These are phyloP conservation scores for Numida meleagris DNA, from an alignment of 2,113 vertebrate genomes.

Conservation along the genomic window DNA sequence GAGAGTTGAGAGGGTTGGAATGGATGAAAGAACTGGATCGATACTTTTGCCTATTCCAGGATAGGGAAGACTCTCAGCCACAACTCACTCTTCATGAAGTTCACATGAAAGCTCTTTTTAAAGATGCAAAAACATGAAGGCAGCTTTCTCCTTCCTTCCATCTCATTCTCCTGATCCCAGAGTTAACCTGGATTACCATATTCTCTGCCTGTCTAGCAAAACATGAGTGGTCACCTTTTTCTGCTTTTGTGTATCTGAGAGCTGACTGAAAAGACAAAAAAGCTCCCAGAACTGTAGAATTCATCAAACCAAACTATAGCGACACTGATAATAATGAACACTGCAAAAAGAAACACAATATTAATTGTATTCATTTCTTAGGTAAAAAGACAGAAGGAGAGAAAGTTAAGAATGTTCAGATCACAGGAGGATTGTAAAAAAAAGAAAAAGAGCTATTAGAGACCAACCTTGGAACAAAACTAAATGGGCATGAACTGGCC, in stretches of 20 bases:
- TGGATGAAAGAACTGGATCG: background rate
- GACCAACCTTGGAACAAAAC: background rate
- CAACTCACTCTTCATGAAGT: background rate
- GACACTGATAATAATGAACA: background rate
- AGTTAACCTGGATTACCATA: background rate
- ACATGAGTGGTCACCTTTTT: background rate
- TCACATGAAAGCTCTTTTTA: background rate
- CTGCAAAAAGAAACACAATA: background rate
- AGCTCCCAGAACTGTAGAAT: background rate
- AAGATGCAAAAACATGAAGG: background rate
- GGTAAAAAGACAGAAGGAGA: background rate
- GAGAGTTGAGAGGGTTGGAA: background rate
- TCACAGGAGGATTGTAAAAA: background rate
- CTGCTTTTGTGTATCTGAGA: background rate
- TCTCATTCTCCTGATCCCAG: background rate
- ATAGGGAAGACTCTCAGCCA: background rate
- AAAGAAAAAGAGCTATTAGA: background rate
- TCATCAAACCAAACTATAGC: background rate
- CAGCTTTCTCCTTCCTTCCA: background rate
- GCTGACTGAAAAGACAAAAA: background rate
- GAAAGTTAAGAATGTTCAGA: background rate
- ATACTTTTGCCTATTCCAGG: background rate
- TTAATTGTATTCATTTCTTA: background rate
- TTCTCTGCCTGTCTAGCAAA: background rate
- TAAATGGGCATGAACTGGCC: background rate